phyloP scores from a whole-genome alignment of 2,113 vertebrate species.

The Ictalurus punctatus region DNA sequence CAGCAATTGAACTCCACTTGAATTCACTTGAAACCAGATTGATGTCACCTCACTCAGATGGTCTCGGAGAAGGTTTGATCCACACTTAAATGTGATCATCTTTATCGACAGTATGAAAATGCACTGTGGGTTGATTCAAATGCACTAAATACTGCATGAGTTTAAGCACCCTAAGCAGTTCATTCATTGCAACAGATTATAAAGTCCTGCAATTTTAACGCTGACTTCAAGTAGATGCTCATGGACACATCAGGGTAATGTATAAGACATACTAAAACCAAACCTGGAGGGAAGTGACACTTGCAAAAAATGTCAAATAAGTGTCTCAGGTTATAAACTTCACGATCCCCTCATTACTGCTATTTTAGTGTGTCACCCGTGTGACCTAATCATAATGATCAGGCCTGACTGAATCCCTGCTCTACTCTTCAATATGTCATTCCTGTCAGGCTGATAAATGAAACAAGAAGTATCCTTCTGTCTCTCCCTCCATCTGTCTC shows the following conservation, averaged over 20 bases:
- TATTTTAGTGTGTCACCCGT: background rate
- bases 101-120: background rate
- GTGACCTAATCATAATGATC: slow-evolving; percentile 34
- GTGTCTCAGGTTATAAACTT: background rate
- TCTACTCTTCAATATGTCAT: slow-evolving; percentile 27
- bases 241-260: background rate
- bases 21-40: background rate
- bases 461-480: slow-evolving; percentile 42
- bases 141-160: background rate
- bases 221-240: background rate
- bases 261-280: background rate
- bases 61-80: background rate
- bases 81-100: background rate
- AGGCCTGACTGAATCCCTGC: slow-evolving; percentile 31
- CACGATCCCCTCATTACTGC: slow-evolving; percentile 15
- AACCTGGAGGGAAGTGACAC: background rate
- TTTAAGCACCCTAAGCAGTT: background rate
- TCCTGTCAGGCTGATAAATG: slow-evolving; percentile 49
- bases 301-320: background rate
- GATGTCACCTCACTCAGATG: background rate
- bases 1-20: background rate
- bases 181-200: background rate
- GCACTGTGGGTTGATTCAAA: background rate
- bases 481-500: slow-evolving; percentile 35
- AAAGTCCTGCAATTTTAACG: background rate